A percentile compares a stretch with the other conserved stretches of the same genome.
Conservation (phyloP, 2,888 invertebrate genomes). For the Drosophila pegasa region DNA sequence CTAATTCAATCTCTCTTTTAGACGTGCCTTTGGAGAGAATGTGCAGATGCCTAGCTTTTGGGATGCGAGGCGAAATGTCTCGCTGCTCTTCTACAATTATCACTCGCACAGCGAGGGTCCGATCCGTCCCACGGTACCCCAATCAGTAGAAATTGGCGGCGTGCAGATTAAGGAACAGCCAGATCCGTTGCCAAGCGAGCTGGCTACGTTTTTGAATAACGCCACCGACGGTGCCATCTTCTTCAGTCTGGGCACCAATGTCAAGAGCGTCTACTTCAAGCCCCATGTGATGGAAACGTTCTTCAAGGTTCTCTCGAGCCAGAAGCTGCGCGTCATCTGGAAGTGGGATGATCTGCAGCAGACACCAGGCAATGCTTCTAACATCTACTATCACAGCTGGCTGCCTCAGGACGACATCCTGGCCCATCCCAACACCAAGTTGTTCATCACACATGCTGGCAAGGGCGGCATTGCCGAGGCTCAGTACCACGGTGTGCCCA, state of each 20-base stretch:
- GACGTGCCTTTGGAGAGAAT: conserved; percentile 43
- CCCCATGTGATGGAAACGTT: conserved; percentile 85
- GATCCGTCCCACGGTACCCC: conserved; percentile 77
- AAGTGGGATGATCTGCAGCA: conserved; percentile 87
- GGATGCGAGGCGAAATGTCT: conserved; percentile 66
- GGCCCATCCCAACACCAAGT: conserved; percentile 86
- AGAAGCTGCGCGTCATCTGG: conserved; percentile 88
- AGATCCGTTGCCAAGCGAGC: conserved; percentile 74
- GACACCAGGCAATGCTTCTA: conserved; percentile 86
- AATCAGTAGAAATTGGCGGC: conserved; percentile 81
- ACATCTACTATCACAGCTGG: conserved; percentile 88
- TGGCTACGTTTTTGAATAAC: conserved; percentile 71
- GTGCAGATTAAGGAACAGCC: conserved; percentile 80
- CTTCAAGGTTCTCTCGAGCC: conserved; percentile 86
- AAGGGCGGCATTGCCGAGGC: conserved; percentile 88
- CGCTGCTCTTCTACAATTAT: conserved; percentile 77
- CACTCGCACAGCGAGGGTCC: conserved; percentile 78
- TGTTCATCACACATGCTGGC: conserved; percentile 89
- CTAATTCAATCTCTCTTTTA: conserved; percentile 1
- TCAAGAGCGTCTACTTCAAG: conserved; percentile 83
- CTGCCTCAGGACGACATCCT: conserved; percentile 89
- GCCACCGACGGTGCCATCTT: conserved; percentile 82
- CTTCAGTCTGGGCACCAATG: conserved; percentile 85
- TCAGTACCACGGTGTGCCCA: conserved; percentile 86
- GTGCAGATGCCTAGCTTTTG: conserved; percentile 62